Evolutionary conservation across 2,113 vertebrate genomes (phyloP), one percentile per base, ranked within the genome.

Genomic region (Chamaea fasciata): DNA sequence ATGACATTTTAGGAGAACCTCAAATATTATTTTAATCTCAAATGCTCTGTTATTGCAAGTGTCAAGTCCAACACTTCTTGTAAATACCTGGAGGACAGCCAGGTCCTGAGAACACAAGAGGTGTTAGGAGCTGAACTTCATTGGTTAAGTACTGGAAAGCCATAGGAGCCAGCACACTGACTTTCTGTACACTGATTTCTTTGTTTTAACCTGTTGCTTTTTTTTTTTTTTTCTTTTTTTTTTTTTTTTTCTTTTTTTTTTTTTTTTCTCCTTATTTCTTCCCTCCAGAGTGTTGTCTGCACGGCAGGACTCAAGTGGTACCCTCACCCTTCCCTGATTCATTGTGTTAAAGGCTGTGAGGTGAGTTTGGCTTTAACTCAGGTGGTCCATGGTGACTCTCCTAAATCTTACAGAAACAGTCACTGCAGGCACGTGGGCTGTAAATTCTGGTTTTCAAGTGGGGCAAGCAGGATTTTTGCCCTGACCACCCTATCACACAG

Each of bases 341-440:
- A 98, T 97, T 99, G 99, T 97, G 98, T 99, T 96, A 99, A 99
- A 98, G 98, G 99, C 95, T 99, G 99, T 49, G 99, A 99, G 98
- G 99, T 99, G 97, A 98, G 83, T 50, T 87, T 65, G 7, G 1
- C 3, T 1, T 47, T 62, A 33, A 35, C 75, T 81, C 56, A 9
- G n/a, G n/a, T 49, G 88, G 41, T 69, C 68, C 2, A 0, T 11
- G 53, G 56, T 82, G 56, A 23, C 22, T 49, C 39, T 76, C 35
- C 59, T 33, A 30, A 31, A 21, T 4, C 21, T 59, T 79, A 8
- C 4, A 33, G 60, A 33, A 39, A 50, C 39, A 63, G 35, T 57
- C 69, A 3, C 18, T 81, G 60, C 47, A 49, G 76, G 35, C 49
- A 52, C 0, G 0, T 44, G 50, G 44, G 60, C 28, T 87, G 49